Base-by-base conservation (phyloP, 2,888 invertebrate species). In the Cinara cedri region DNA sequence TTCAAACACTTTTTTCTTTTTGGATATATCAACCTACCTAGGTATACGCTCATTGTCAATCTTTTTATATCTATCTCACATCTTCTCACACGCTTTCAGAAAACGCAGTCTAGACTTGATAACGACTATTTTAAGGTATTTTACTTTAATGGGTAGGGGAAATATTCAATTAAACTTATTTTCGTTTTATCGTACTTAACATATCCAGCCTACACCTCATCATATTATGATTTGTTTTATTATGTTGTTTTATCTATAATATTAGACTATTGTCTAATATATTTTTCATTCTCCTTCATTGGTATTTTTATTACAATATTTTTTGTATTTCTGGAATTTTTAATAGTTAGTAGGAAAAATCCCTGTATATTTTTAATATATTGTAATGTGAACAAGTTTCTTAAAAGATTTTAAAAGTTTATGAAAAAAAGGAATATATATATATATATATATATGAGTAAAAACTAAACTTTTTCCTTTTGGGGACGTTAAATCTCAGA, bases 381-480 rank as follows among this genome's bases (percentile, higher is more conserved):
- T 21, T 44, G 19, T 65, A 65, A 65, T 65, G 21, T 42, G 44
- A 21, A 46, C 65, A 65, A 65, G 65, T 65, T 65, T 65, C 34
- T 65, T 19, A 14, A 21, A 44, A 65, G 44, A 65, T 65, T 44
- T 14, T 46, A 65, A 65, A 65, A 65, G 65, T 65, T 44, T 65
- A 44, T 34, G 34, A 34, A 34, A 34, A 34, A 6, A 34, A 34
- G 6, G 6, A 4, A 34, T 34, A 34, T 34, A 6, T 34, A 34
- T 34, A 34, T 34, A 34, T n/a, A n/a, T n/a, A 65, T 14, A 65
- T 21, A 21, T 65, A 65, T 65, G 26, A 14, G 14, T 8, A 21
- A 42, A 65, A 44, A 65, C 19, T 44, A 65, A 65, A 65, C 44
- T 8, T 44, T 44, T 21, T 65, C 14, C 9, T 65, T 65, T 65